These are phyloP conservation scores for Drosophila oshimai DNA, from an alignment of 1,140 invertebrate genomes.

Conservation along the genomic window DNA sequence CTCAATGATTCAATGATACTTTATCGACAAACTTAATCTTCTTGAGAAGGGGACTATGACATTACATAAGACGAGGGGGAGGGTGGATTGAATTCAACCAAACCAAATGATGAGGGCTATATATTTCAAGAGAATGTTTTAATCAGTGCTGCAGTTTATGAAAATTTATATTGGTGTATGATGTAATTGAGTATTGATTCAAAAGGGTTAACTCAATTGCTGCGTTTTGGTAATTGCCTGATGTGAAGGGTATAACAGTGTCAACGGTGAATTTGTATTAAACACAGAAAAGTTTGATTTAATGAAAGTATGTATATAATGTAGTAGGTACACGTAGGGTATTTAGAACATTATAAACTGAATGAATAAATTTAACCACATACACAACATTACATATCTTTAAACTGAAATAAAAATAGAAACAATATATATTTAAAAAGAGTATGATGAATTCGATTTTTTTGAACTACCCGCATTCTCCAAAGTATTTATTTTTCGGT, in stretches of 20 bases:
- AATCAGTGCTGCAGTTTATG: slow-evolving; percentile 30
- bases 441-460: background rate
- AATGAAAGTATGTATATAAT: too few species aligned
- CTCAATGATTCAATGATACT: slow-evolving; percentile 64
- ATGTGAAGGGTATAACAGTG: background rate
- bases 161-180: slow-evolving; percentile 14
- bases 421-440: background rate
- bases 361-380: too few species aligned
- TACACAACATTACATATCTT: too few species aligned
- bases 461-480: slow-evolving; percentile 37
- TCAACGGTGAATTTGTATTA: background rate
- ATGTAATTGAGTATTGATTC: slow-evolving; percentile 36
- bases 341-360: too few species aligned
- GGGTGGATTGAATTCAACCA: background rate
- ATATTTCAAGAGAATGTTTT: slow-evolving; percentile 21
- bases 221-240: slow-evolving; percentile 6
- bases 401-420: too few species aligned
- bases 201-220: slow-evolving; percentile 60
- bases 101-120: slow-evolving; percentile 20
- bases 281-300: too few species aligned
- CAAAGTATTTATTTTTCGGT: slow-evolving; percentile 12
- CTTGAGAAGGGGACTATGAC: slow-evolving; percentile 24
- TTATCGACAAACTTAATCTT: slow-evolving; percentile 70
- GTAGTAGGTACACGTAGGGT: too few species aligned
- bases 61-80: background rate